Evolutionary conservation across 2,888 invertebrate genomes (phyloP).

Genomic region (Gryllus longicercus): DNA sequence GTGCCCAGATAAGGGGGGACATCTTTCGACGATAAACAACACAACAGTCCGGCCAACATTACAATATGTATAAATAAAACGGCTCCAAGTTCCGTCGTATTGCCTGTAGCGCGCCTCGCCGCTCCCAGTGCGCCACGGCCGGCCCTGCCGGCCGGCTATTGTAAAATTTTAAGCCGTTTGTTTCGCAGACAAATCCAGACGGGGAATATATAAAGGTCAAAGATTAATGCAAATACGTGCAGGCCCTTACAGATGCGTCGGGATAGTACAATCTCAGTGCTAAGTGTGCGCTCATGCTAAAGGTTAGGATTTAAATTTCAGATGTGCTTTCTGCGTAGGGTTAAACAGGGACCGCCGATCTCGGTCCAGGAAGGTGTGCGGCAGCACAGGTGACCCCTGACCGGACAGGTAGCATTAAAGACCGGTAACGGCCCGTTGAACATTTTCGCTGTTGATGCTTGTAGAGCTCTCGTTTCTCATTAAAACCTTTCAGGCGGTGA

Average conservation of each 20-base stretch:
- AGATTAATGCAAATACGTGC: slow-evolving; percentile 17
- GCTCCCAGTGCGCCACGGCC: too few species aligned
- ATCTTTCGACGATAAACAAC: neutral
- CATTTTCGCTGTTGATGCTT: too few species aligned
- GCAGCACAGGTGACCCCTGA: too few species aligned
- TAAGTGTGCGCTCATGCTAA: neutral
- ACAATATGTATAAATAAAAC: slow-evolving; percentile 8
- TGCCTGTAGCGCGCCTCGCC: too few species aligned
- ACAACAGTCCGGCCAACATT: slow-evolving; percentile 17
- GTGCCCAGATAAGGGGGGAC: neutral
- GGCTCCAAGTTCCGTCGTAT: too few species aligned
- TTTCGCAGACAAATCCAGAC: neutral
- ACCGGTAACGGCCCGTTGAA: too few species aligned
- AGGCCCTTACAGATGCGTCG: neutral
- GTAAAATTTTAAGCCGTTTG: slow-evolving; percentile 6
- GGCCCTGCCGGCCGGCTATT: neutral
- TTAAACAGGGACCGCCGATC: too few species aligned
- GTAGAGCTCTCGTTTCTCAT: too few species aligned
- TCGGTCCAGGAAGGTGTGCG: too few species aligned
- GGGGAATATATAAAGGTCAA: slow-evolving; percentile 17
- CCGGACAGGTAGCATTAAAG: too few species aligned
- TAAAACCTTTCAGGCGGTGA: too few species aligned
- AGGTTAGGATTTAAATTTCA: slow-evolving; percentile 8
- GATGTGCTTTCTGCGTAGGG: neutral
- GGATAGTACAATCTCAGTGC: neutral